phyloP scores from a whole-genome alignment of 2,888 invertebrate genomes.

The Loripinus fragilis region DNA sequence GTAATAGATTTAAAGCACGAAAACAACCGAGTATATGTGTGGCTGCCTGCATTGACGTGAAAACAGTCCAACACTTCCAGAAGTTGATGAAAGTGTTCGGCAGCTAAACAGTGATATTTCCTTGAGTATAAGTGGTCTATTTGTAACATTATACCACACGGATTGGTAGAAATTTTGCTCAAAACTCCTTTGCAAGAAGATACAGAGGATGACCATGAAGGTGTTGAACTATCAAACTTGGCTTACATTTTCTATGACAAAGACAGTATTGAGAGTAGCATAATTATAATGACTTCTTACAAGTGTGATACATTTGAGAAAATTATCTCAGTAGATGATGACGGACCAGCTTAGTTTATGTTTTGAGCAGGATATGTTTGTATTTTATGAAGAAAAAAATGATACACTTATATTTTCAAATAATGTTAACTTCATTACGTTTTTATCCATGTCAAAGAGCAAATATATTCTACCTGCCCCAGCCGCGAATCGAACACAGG shows the following conservation, averaged over 20 bases:
- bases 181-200: not conserved
- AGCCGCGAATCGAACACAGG: no score
- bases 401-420: no score
- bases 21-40: constrained; percentile 23
- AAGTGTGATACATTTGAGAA: no score
- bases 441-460: no score
- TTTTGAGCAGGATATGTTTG: no score
- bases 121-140: not conserved
- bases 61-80: not conserved
- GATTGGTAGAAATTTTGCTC: not conserved
- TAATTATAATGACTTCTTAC: no score
- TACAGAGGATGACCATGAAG: not conserved
- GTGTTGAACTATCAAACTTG: not conserved
- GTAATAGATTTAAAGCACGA: not conserved
- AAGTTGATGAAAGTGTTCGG: not conserved
- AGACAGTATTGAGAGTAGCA: not conserved
- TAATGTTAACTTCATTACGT: no score
- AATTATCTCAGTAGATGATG: no score
- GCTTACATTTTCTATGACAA: not conserved
- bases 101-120: not conserved
- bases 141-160: not conserved
- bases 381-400: no score
- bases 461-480: no score
- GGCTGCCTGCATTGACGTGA: constrained; percentile 10
- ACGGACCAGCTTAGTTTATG: no score